Base-by-base conservation (phyloP, 2,888 invertebrate genomes). In the Drosophila kanekoi region DNA sequence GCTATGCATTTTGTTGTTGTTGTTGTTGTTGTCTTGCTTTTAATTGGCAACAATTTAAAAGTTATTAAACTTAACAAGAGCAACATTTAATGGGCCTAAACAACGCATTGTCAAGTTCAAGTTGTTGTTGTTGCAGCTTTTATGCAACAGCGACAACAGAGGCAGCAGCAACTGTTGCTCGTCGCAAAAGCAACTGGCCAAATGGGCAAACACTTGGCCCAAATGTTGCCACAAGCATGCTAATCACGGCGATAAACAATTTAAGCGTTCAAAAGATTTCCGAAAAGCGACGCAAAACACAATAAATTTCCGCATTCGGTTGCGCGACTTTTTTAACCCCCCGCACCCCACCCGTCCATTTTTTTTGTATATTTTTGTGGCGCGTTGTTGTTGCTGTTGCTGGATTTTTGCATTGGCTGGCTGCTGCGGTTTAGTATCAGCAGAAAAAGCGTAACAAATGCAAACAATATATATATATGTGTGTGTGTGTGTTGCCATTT, bases 241-340 rank as follows among this genome's bases (percentile, higher is more conserved):
- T 87, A 88, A 87, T 88, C 89, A 82, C 84, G 63, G 67, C 81
- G 71, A 87, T 84, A 87, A 88, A 87, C 84, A 84, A 87, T 84
- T 86, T 88, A 69, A 80, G 79, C 67, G 81, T 74, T 78, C 58
- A 68, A 77, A 82, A 87, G 75, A 87, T 86, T 86, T 86, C 84
- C 87, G 79, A 83, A 86, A 78, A 74, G 67, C 66, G 59, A 49
- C 65, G 72, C 48, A 76, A 79, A 72, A 70, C 77, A 73, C 84
- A 79, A 86, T 86, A 89, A 84, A 87, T 87, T 87, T 87, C 86
- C 86, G 86, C 89, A 88, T 87, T 82, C 69, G 67, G 69, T 83
- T 69, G 67, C 74, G 73, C 64, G 80, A 65, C 75, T 63, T 63
- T 66, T 69, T 73, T 63, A 54, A 28, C 28, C 8, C 23, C 8